These are phyloP conservation scores for Choloepus didactylus DNA, from an alignment of 2,797 vertebrate species.

Conservation along the genomic window DNA sequence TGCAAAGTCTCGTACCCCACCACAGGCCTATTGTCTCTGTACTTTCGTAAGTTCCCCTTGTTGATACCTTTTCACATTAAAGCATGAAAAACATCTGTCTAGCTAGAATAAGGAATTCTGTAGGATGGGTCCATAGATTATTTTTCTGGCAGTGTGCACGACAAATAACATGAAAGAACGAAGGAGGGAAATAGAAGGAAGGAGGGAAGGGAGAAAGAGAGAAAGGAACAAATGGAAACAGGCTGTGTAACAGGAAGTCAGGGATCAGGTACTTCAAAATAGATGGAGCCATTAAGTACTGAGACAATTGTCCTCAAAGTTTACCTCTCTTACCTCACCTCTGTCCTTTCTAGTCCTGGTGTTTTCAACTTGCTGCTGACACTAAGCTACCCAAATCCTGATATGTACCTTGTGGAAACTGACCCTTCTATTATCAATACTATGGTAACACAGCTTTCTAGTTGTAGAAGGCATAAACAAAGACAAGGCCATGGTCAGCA, in stretches of 20 bases:
- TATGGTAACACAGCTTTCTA: background rate
- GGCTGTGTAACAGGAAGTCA: background rate
- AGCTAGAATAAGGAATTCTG: background rate
- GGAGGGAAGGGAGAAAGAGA: rapidly evolving
- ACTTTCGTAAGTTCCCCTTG: background rate
- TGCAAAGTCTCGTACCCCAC: background rate
- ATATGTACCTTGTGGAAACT: background rate
- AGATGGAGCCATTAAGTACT: background rate
- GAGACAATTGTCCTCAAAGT: background rate
- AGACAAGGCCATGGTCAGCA: background rate
- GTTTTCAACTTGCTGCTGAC: background rate
- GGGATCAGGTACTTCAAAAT: background rate
- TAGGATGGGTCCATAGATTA: background rate
- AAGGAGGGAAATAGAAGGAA: background rate
- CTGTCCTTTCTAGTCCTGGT: background rate
- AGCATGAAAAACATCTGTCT: background rate
- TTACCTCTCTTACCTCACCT: background rate
- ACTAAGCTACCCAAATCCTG: background rate
- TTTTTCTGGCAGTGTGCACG: background rate
- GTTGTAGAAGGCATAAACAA: background rate
- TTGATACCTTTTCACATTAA: background rate
- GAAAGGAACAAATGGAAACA: rapidly evolving
- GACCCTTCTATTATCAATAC: background rate
- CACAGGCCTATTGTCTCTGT: background rate
- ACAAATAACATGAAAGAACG: background rate